Evolutionary conservation across 2,797 vertebrate genomes (phyloP).

Genomic region (Catostomus latipinnis): DNA sequence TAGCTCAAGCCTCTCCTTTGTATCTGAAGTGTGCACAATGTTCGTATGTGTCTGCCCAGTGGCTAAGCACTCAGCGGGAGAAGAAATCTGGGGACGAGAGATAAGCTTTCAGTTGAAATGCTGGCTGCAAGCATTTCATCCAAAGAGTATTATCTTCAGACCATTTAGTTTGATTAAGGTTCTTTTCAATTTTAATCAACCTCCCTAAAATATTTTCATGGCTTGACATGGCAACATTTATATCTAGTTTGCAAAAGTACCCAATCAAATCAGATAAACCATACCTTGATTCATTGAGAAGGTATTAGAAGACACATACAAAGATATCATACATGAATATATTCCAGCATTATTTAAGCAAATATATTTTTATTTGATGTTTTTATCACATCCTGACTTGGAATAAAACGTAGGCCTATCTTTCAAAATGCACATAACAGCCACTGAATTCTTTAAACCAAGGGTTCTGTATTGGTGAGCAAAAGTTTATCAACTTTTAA

Average conservation of each 20-base stretch:
- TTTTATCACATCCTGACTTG: too few species aligned
- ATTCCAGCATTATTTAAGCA: neutral
- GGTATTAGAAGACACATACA: neutral
- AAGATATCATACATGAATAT: neutral
- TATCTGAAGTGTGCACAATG: conserved; percentile 42
- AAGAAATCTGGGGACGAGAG: conserved; percentile 55
- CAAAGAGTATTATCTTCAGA: conserved; percentile 53
- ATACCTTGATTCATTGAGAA: neutral
- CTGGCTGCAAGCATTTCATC: conserved; percentile 49
- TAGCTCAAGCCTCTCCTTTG: conserved; percentile 28
- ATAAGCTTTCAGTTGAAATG: conserved; percentile 60
- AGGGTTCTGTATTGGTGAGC: too few species aligned
- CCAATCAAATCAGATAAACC: conserved; percentile 14
- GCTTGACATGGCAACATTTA: conserved; percentile 30
- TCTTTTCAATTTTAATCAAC: conserved; percentile 59
- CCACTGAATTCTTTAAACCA: neutral
- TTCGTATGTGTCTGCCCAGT: conserved; percentile 38
- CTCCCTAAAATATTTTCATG: conserved; percentile 44
- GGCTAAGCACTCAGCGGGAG: conserved; percentile 41
- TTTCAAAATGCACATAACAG: neutral
- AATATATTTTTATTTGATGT: too few species aligned
- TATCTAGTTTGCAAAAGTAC: neutral
- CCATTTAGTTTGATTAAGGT: conserved; percentile 56
- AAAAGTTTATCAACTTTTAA: too few species aligned
- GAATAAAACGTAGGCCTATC: neutral